Evolutionary conservation across 2,113 vertebrate species (phyloP).

Genomic region (cat (Felis catus)): DNA sequence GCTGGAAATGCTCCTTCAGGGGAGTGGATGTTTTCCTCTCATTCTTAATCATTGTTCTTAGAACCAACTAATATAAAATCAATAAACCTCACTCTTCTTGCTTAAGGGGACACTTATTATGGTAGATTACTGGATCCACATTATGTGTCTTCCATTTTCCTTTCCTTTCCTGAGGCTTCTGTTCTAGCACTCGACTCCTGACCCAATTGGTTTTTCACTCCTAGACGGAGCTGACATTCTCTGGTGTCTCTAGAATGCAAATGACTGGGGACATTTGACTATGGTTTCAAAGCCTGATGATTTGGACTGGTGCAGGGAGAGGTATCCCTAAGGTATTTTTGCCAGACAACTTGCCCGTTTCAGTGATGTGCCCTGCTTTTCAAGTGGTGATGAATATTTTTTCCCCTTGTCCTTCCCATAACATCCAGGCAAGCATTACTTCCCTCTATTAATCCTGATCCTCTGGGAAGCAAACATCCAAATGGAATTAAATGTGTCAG

Average conservation of each 20-base stretch:
- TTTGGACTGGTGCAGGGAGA: background rate
- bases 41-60: constrained; percentile 76
- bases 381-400: background rate
- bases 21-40: constrained; percentile 46
- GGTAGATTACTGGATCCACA: constrained; percentile 29
- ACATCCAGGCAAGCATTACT: background rate
- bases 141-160: background rate
- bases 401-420: background rate
- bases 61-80: constrained; percentile 66
- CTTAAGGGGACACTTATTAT: constrained; percentile 59
- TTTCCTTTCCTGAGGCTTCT: background rate
- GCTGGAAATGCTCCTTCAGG: constrained; percentile 51
- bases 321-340: background rate
- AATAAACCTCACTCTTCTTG: constrained; percentile 66
- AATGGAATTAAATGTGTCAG: background rate
- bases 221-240: background rate
- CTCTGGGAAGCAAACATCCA: background rate
- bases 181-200: background rate
- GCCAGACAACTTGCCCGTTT: background rate
- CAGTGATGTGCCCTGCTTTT: background rate
- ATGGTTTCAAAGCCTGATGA: background rate
- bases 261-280: background rate
- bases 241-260: constrained; percentile 2
- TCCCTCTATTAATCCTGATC: background rate
- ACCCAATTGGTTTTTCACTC: background rate